Evolutionary conservation across 1,140 invertebrate species (phyloP).

Genomic region (Drosophila tsacasi): DNA sequence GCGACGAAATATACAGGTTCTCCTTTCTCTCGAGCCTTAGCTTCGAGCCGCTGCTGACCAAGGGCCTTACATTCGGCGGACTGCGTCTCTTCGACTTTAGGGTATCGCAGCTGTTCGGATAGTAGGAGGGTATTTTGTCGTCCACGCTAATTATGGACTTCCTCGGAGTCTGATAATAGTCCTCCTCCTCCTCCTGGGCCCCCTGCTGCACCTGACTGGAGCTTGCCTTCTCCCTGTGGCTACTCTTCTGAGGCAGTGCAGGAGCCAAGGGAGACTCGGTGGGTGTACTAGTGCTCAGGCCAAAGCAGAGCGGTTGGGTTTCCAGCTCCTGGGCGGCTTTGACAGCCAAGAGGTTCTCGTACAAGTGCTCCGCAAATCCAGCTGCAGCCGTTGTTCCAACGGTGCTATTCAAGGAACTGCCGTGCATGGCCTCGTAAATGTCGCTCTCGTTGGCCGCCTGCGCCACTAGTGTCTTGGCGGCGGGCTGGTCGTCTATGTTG

Average conservation of each 20-base stretch:
- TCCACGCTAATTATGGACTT: conserved; percentile 80
- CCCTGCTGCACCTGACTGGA: not conserved
- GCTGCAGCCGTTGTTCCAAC: conserved; percentile 11
- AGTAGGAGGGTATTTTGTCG: conserved; percentile 83
- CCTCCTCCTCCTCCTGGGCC: conserved; percentile 62
- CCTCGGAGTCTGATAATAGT: conserved; percentile 79
- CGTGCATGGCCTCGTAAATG: conserved; percentile 74
- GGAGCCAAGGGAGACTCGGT: conserved; percentile 76
- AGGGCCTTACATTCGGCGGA: conserved; percentile 56
- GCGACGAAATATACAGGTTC: conserved; percentile 82
- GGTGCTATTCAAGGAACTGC: conserved; percentile 46
- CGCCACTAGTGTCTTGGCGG: conserved; percentile 13
- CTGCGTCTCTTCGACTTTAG: conserved; percentile 72
- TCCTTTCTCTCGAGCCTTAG: conserved; percentile 72
- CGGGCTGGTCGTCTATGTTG: conserved; percentile 61
- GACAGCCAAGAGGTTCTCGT: conserved; percentile 75
- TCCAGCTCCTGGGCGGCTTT: conserved; percentile 79
- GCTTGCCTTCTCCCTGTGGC: conserved; percentile 18
- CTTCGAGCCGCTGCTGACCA: conserved; percentile 60
- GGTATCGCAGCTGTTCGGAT: conserved; percentile 82
- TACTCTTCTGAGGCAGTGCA: conserved; percentile 57
- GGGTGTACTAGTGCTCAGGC: conserved; percentile 76
- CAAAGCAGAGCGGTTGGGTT: conserved; percentile 31
- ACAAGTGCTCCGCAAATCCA: conserved; percentile 72
- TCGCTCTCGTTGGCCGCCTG: conserved; percentile 61